Percentiles rank a stretch among this genome's conserved stretches.
Evolutionary conservation across 1,140 invertebrate species (phyloP).

Genomic region (Planococcus citri): DNA sequence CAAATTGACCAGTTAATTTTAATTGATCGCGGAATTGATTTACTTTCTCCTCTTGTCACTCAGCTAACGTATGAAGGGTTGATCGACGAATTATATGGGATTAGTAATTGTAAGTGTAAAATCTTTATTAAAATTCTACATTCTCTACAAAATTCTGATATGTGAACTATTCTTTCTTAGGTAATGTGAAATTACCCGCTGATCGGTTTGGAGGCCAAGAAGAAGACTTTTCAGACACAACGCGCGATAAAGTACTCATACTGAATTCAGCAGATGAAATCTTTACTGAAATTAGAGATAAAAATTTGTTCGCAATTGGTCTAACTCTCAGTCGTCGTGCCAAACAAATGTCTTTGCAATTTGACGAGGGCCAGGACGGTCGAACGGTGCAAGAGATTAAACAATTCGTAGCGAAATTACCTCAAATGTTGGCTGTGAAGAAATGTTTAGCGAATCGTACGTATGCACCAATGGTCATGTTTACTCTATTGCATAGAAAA

Average conservation of each 20-base stretch:
- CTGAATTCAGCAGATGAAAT: slow-evolving; percentile 84
- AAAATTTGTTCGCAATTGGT: slow-evolving; percentile 87
- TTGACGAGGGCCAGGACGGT: slow-evolving; percentile 69
- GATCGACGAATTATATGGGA: slow-evolving; percentile 80
- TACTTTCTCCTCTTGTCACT: slow-evolving; percentile 80
- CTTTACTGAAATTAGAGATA: slow-evolving; percentile 75
- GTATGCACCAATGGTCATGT: slow-evolving; percentile 28
- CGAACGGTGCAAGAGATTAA: slow-evolving; percentile 89
- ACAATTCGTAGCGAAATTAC: slow-evolving; percentile 79
- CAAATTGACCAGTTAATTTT: slow-evolving; percentile 80
- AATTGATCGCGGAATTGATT: slow-evolving; percentile 79
- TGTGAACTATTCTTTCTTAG: slow-evolving; percentile 39
- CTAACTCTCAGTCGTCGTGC: slow-evolving; percentile 74
- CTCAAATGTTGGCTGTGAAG: slow-evolving; percentile 77
- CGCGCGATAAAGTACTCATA: slow-evolving; percentile 63
- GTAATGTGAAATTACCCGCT: slow-evolving; percentile 67
- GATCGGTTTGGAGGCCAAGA: slow-evolving; percentile 65
- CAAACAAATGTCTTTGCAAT: slow-evolving; percentile 68
- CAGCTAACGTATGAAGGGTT: slow-evolving; percentile 96
- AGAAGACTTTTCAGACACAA: slow-evolving; percentile 43
- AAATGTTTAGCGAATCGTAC: slow-evolving; percentile 61
- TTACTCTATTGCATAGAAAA: not conserved
- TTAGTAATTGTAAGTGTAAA: slow-evolving; percentile 48
- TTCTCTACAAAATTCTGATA: slow-evolving; percentile 20
- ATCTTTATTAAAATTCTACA: slow-evolving; percentile 13